Evolutionary conservation across 2,113 vertebrate species (phyloP), one percentile per base, ranked within the genome.

Genomic region (Corynorhinus townsendii): DNA sequence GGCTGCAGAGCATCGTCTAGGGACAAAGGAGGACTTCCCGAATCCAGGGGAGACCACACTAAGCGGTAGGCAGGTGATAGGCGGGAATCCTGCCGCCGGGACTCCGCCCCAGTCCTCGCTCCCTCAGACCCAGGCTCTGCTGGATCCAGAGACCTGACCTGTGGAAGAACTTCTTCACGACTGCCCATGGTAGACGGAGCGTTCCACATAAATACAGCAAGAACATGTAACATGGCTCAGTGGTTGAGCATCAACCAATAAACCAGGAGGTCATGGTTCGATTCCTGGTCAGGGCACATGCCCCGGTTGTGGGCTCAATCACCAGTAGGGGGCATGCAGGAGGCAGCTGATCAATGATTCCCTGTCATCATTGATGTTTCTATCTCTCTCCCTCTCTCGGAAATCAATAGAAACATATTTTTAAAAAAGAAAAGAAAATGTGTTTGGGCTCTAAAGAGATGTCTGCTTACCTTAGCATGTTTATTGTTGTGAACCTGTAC

Each of bases 1-100:
- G 64, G 64, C 30, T n/a, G 11, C 30, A 68, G 64, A 68, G 30
- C 64, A 68, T n/a, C 3, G 7, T 0, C 64, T 17, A 16, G 30
- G 30, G 33, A 66, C 64, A 15, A 16, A 99, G 99, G 99, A 99
- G 97, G 99, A 99, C 95, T 99, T 99, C 64, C 98, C 99, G 86
- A 99, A 83, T 97, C 99, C 99, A 97, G 99, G 99, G 98, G 99
- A 86, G 99, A 99, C 98, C 99, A 99, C 98, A 99, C 99, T 97
- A 99, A 99, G 97, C 98, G 98, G 95, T 99, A 99, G 0, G 99
- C 99, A 99, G 99, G 99, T 99, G 99, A 99, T 99, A 98, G 97
- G 97, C 97, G 95, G 96, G 75, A 92, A 68, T 94, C 43, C 56
- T 68, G 87, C 96, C 80, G 64, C 30, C 12, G 5, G 75, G 95